Evolutionary conservation across 2,113 vertebrate genomes (phyloP).

Genomic region (Ceratotherium simum): DNA sequence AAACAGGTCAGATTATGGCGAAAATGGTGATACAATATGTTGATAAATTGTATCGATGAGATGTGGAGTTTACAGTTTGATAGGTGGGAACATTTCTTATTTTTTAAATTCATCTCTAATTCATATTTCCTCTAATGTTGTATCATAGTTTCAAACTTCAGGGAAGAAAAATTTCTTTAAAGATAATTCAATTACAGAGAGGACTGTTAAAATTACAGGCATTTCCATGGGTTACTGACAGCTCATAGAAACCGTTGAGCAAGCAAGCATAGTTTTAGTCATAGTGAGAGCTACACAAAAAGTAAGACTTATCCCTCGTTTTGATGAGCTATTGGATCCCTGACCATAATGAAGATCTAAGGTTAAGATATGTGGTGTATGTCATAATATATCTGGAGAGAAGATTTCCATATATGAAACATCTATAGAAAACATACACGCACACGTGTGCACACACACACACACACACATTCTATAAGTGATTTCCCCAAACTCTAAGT

Average conservation of each 20-base stretch:
- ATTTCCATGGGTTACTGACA: not conserved
- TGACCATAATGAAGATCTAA: not conserved
- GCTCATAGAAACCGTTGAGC: not conserved
- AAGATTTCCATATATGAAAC: not conserved
- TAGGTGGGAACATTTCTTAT: not conserved
- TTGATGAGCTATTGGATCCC: not conserved
- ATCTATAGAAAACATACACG: not conserved
- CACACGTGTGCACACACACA: not conserved
- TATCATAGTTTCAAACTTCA: constrained; percentile 37
- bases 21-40: constrained; percentile 27
- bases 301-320: not conserved
- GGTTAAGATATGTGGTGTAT: not conserved
- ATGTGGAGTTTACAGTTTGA: constrained; percentile 17
- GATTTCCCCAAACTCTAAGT: not conserved
- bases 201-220: not conserved
- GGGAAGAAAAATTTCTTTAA: constrained; percentile 3
- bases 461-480: not conserved
- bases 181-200: constrained; percentile 22
- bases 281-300: not conserved
- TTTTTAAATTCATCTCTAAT: constrained; percentile 37
- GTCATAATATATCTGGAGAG: not conserved
- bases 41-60: not conserved
- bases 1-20: not conserved
- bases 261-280: not conserved
- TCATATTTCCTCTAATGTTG: constrained; percentile 4